Conservation (phyloP, 2,888 invertebrate genomes). For the Ceraclea dissimilis region DNA sequence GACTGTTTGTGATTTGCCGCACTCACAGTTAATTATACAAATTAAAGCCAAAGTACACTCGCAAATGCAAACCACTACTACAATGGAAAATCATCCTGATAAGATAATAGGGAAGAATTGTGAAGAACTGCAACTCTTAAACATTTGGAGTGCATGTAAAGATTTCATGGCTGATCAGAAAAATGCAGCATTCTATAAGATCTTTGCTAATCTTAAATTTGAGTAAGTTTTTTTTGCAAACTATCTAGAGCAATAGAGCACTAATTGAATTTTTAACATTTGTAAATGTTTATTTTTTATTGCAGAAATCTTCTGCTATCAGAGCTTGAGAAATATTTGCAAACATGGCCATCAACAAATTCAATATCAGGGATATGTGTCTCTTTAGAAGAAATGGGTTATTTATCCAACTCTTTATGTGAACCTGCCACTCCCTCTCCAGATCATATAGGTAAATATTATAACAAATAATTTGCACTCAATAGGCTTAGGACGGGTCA, state of each 20-base stretch:
- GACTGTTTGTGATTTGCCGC: constrained; percentile 1
- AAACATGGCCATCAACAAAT: constrained; percentile 17
- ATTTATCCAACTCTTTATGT: constrained; percentile 2
- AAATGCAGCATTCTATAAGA: constrained; percentile 6
- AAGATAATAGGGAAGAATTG: not conserved
- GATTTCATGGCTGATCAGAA: constrained; percentile 9
- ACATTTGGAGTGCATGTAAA: constrained; percentile 16
- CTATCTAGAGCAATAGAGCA: no score
- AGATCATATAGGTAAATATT: not conserved
- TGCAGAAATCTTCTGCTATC: constrained; percentile 15
- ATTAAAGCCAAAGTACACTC: constrained; percentile 19
- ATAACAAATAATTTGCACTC: no score
- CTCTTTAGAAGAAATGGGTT: constrained; percentile 13
- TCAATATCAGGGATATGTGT: constrained; percentile 17
- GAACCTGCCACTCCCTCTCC: not conserved
- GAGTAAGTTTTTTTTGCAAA: constrained; percentile 9
- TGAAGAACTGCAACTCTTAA: constrained; percentile 4
- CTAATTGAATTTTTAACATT: not conserved
- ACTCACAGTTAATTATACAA: constrained; percentile 13
- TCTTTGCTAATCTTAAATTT: constrained; percentile 16
- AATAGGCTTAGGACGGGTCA: no score
- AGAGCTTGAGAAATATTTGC: constrained; percentile 3
- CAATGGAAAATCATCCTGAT: constrained; percentile 2
- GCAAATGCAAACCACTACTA: constrained; percentile 3
- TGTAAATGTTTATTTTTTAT: not conserved